These are phyloP conservation scores for Brachyistius frenatus DNA, from an alignment of 2,113 vertebrate species.

Conservation along the genomic window DNA sequence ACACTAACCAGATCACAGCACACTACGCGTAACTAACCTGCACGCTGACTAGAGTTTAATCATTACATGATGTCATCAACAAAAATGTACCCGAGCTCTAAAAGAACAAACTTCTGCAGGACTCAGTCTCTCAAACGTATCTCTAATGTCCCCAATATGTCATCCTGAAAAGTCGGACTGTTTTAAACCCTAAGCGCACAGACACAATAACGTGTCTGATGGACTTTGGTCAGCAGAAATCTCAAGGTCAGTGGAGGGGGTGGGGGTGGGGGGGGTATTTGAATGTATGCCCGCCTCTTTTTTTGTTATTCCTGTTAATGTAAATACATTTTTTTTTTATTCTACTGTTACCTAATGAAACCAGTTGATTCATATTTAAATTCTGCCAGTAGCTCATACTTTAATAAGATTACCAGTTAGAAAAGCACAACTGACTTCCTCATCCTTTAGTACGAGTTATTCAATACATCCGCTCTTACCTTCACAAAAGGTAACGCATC, in stretches of 20 bases:
- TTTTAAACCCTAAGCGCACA: background rate
- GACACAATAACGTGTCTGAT: background rate
- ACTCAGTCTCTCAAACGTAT: background rate
- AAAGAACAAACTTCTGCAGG: slow-evolving; percentile 17
- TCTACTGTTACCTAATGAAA: no score
- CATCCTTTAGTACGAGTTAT: slow-evolving; percentile 11
- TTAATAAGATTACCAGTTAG: background rate
- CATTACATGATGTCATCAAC: background rate
- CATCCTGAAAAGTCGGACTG: slow-evolving; percentile 1
- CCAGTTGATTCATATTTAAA: no score
- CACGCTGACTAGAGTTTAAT: background rate
- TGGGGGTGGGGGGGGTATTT: no score
- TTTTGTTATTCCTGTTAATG: background rate
- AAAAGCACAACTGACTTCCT: background rate
- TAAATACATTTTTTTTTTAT: background rate
- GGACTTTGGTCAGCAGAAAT: slow-evolving; percentile 29
- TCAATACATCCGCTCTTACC: slow-evolving; percentile 1
- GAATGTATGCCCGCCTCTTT: no score
- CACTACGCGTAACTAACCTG: background rate
- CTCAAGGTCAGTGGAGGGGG: no score
- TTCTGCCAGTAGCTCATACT: no score
- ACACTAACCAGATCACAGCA: background rate
- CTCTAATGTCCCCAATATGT: background rate
- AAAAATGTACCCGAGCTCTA: background rate
- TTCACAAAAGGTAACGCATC: background rate